A percentile compares a stretch with the other conserved stretches of the same genome.
These are phyloP conservation scores for Arctopsyche grandis DNA, from an alignment of 1,140 invertebrate genomes.

Conservation along the genomic window DNA sequence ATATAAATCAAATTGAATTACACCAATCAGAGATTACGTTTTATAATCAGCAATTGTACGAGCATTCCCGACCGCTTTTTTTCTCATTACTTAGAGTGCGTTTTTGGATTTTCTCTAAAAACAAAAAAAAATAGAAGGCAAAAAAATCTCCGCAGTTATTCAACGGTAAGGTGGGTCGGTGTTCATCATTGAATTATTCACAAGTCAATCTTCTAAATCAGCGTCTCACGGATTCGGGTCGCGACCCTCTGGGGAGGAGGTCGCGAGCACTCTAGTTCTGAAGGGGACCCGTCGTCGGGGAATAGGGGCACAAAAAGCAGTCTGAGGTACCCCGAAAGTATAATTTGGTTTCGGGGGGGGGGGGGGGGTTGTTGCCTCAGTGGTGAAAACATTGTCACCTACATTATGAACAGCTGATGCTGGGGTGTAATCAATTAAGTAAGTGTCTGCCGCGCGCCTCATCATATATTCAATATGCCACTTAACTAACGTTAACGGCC, in stretches of 20 bases:
- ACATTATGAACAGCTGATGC: not conserved
- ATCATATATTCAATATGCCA: slow-evolving; percentile 31
- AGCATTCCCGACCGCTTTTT: no score
- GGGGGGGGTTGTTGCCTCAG: not conserved
- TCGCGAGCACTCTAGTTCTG: slow-evolving; percentile 4
- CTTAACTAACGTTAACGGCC: slow-evolving; percentile 10
- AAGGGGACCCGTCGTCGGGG: not conserved
- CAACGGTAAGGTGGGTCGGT: slow-evolving; percentile 14
- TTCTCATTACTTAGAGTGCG: slow-evolving; percentile 21
- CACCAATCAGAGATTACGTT: no score
- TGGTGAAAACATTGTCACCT: slow-evolving; percentile 17
- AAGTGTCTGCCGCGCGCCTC: slow-evolving; percentile 18
- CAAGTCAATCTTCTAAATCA: slow-evolving; percentile 42
- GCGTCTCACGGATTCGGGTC: slow-evolving; percentile 17
- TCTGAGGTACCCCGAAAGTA: not conserved
- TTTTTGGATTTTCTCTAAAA: not conserved
- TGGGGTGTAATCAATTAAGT: slow-evolving; percentile 18
- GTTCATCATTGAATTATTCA: slow-evolving; percentile 42
- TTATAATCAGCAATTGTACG: no score
- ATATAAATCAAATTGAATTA: no score
- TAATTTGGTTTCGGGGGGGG: slow-evolving; percentile 9
- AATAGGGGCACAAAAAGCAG: not conserved
- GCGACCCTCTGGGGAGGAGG: slow-evolving; percentile 1
- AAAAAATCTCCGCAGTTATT: not conserved
- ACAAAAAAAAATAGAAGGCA: not conserved